A percentile compares a stretch with the other conserved stretches of the same genome.
These are phyloP conservation scores for Synanceia verrucosa DNA, from an alignment of 2,797 vertebrate species.

Conservation along the genomic window DNA sequence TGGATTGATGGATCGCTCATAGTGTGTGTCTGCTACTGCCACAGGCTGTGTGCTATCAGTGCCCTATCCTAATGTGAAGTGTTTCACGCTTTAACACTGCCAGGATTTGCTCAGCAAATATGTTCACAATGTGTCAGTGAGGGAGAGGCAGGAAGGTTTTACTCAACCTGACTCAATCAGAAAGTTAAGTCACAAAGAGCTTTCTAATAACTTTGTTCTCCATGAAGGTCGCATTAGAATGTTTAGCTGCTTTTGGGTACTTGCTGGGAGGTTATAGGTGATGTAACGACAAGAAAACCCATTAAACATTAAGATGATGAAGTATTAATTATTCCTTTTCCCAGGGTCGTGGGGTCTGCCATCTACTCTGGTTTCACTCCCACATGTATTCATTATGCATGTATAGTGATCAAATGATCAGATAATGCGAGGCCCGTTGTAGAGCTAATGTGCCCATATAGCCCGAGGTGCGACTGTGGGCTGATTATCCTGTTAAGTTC, in stretches of 20 bases:
- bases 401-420: constrained; percentile 73
- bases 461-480: constrained; percentile 66
- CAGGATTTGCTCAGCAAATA: constrained; percentile 85
- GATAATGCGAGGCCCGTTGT: constrained; percentile 56
- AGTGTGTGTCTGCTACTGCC: constrained; percentile 25
- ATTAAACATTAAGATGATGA: constrained; percentile 48
- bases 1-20: constrained; percentile 47
- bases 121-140: constrained; percentile 82
- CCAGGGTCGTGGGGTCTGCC: constrained; percentile 50
- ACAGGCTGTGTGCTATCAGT: constrained; percentile 74
- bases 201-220: constrained; percentile 22
- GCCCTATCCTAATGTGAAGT: constrained; percentile 88
- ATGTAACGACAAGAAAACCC: constrained; percentile 51
- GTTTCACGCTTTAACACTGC: constrained; percentile 76
- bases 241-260: constrained; percentile 3
- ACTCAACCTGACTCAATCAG: constrained; percentile 9
- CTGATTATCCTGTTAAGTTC: constrained; percentile 75
- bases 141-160: constrained; percentile 20
- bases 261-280: constrained; percentile 56
- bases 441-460: constrained; percentile 50
- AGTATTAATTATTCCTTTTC: constrained; percentile 50
- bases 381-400: constrained; percentile 73
- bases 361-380: constrained; percentile 55
- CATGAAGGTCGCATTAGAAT: constrained; percentile 33
- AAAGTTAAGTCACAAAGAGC: constrained; percentile 5